Conservation (phyloP, 2,113 vertebrate genomes). For the Toxotes chatareus region DNA sequence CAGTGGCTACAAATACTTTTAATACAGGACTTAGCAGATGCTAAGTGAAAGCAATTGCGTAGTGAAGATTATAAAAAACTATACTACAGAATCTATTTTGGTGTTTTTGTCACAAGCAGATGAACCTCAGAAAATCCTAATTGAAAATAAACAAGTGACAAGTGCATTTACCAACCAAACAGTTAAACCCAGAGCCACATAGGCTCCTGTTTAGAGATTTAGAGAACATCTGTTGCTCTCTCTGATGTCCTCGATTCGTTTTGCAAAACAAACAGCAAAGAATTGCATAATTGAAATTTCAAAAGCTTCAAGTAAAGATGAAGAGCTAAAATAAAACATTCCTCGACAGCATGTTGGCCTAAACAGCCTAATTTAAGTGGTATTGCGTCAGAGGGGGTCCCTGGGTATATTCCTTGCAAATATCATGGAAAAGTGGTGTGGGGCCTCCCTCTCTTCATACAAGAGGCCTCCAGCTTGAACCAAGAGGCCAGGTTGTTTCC, state of each 20-base stretch:
- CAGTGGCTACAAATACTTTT: conserved; percentile 9
- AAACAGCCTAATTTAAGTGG: conserved; percentile 47
- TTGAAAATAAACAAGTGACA: conserved; percentile 48
- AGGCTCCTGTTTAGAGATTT: conserved; percentile 51
- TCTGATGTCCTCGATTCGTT: conserved; percentile 31
- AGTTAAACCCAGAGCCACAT: conserved; percentile 49
- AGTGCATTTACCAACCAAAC: conserved; percentile 15
- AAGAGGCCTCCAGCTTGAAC: conserved; percentile 64
- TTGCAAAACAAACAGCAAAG: conserved; percentile 20
- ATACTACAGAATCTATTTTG: conserved; percentile 15
- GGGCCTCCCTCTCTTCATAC: conserved; percentile 58
- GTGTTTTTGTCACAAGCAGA: conserved; percentile 53
- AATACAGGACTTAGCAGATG: conserved; percentile 1
- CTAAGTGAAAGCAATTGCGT: not conserved
- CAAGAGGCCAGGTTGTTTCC: conserved; percentile 72
- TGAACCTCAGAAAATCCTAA: conserved; percentile 26
- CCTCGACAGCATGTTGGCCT: conserved; percentile 66
- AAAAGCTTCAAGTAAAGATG: conserved; percentile 25
- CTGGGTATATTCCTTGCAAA: conserved; percentile 65
- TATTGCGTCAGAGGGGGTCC: conserved; percentile 74
- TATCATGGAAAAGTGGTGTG: conserved; percentile 58
- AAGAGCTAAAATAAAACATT: conserved; percentile 48
- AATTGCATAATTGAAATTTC: conserved; percentile 38
- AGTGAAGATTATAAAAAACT: conserved; percentile 29
- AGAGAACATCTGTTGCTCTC: conserved; percentile 62